A percentile compares a stretch with the other conserved stretches of the same genome.
These are phyloP conservation scores for Ectemnius cavifrons DNA, from an alignment of 2,888 invertebrate species.

Conservation along the genomic window DNA sequence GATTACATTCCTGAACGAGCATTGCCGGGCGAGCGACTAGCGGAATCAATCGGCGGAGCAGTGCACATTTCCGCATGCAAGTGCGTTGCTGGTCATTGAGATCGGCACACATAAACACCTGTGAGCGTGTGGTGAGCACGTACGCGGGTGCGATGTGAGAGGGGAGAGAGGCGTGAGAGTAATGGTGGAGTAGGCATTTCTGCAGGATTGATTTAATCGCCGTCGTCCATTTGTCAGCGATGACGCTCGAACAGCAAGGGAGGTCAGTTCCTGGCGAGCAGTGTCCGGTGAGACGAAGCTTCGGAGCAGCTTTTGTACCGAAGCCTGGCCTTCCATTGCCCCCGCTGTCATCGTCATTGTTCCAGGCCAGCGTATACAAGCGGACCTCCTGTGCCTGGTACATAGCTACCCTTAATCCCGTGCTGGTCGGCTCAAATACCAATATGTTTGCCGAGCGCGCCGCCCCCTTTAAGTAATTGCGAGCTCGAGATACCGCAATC, in stretches of 20 bases:
- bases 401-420: no score
- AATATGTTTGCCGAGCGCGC: background rate
- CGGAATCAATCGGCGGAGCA: slow-evolving; percentile 1
- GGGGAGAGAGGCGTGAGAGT: no score
- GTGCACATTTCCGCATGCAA: slow-evolving; percentile 22
- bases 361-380: slow-evolving; percentile 22
- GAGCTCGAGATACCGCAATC: slow-evolving; percentile 1
- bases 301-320: background rate
- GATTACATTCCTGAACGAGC: slow-evolving; percentile 31
- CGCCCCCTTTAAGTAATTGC: slow-evolving; percentile 7
- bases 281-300: background rate
- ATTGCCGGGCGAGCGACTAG: slow-evolving; percentile 19
- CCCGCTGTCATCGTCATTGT: slow-evolving; percentile 54
- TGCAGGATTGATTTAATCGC: slow-evolving; percentile 63
- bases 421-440: background rate
- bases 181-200: slow-evolving; percentile 24
- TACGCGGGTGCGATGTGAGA: no score
- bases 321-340: slow-evolving; percentile 37
- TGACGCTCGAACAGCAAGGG: slow-evolving; percentile 46
- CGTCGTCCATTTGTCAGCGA: slow-evolving; percentile 60
- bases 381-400: background rate
- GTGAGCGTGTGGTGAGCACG: no score
- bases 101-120: no score
- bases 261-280: slow-evolving; percentile 27
- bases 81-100: slow-evolving; percentile 44